phyloP scores from a whole-genome alignment of 2,888 invertebrate species.

The Matsumyia berberina region DNA sequence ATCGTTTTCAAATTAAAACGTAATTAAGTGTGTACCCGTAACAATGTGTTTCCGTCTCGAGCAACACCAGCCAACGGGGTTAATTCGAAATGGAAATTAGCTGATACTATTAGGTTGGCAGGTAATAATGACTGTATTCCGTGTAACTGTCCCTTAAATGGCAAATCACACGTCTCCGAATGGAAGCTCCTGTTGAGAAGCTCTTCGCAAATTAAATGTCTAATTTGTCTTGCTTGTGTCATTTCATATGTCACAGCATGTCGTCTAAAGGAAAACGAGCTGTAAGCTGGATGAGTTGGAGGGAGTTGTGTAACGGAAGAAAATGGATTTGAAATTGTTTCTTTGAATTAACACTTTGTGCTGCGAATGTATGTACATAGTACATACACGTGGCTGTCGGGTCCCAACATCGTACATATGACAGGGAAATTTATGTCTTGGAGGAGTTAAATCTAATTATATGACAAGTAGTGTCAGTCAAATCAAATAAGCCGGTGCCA shows the following conservation, averaged over 20 bases:
- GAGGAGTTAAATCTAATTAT: slow-evolving; percentile 59
- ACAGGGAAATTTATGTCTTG: slow-evolving; percentile 33
- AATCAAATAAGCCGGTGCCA: slow-evolving; percentile 34
- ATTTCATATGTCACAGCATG: slow-evolving; percentile 71
- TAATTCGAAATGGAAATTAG: slow-evolving; percentile 68
- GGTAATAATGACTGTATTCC: slow-evolving; percentile 71
- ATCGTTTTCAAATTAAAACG: slow-evolving; percentile 58
- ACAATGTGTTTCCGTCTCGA: slow-evolving; percentile 42
- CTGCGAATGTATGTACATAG: background rate
- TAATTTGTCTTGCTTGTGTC: slow-evolving; percentile 75
- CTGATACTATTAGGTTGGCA: slow-evolving; percentile 61
- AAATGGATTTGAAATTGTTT: slow-evolving; percentile 66
- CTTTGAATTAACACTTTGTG: slow-evolving; percentile 56
- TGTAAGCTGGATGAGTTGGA: background rate
- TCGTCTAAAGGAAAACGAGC: slow-evolving; percentile 36
- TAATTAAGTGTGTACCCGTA: slow-evolving; percentile 48
- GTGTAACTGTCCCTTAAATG: slow-evolving; percentile 67
- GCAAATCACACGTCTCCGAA: slow-evolving; percentile 44
- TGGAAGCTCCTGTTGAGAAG: slow-evolving; percentile 48
- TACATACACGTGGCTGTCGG: slow-evolving; percentile 10
- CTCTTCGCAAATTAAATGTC: slow-evolving; percentile 75
- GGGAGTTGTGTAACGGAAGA: background rate
- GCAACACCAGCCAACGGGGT: slow-evolving; percentile 44
- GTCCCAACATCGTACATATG: slow-evolving; percentile 5
- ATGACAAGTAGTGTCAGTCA: slow-evolving; percentile 47